Conservation (phyloP, 2,797 vertebrate genomes). For the Betta splendens region DNA sequence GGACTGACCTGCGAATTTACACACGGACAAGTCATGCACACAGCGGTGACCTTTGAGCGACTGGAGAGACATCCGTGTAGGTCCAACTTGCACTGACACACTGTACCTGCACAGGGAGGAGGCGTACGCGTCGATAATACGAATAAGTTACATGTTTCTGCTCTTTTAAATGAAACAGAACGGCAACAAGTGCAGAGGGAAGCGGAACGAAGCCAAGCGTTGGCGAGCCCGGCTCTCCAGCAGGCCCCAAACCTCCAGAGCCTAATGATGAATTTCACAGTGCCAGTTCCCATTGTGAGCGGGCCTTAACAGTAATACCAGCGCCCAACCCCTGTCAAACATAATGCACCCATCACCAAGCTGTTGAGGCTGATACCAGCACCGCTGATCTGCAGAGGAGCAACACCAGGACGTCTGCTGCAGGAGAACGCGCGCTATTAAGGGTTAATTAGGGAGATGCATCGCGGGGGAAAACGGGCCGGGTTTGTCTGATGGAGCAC, state of each 20-base stretch:
- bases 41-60: slow-evolving; percentile 1
- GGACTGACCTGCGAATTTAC: background rate
- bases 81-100: background rate
- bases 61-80: background rate
- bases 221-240: background rate
- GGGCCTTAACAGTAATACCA: slow-evolving; percentile 13
- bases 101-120: background rate
- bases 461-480: slow-evolving; percentile 14
- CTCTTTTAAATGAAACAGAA: too few relatives aligned
- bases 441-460: slow-evolving; percentile 14
- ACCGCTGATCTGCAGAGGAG: slow-evolving; percentile 9
- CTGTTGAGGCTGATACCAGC: background rate
- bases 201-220: background rate
- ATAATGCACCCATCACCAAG: background rate
- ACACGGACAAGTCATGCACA: background rate
- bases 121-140: too few relatives aligned
- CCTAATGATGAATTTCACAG: slow-evolving; percentile 1
- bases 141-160: too few relatives aligned
- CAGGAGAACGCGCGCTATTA: slow-evolving; percentile 21
- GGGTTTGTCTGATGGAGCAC: slow-evolving; percentile 39
- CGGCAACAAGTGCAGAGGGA: background rate
- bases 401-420: slow-evolving; percentile 22
- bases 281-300: background rate
- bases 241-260: background rate
- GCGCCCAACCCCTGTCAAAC: background rate